Base-by-base conservation (phyloP, 2,113 vertebrate genomes). In the Delphinapterus leucas region DNA sequence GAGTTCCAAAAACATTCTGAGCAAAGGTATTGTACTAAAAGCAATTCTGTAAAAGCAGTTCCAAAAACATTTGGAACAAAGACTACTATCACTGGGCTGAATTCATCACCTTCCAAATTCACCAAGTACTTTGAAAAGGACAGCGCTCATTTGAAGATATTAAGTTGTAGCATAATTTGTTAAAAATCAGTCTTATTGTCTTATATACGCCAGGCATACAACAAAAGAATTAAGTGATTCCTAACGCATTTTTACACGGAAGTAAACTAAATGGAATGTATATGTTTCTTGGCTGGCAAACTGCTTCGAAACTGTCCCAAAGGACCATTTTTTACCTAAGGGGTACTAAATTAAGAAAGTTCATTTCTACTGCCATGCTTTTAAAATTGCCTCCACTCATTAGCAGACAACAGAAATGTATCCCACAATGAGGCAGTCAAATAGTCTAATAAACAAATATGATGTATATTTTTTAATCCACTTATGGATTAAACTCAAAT, bases 131-230 rank as follows among this genome's bases (percentile, higher is more conserved):
- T 28, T 73, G n/a, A 93, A 92, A 25, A 93, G 15, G 80, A 93
- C 9, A 96, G n/a, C 47, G 31, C 25, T 91, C 77, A 95, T 14
- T 13, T 92, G 15, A 94, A 94, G 44, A 63, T 86, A 58, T 23
- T 53, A 90, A 67, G 8, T 26, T 81, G n/a, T 58, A 4, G 79
- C 77, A 4, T 47, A 73, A 89, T 89, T 91, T 81, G 12, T 85
- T 93, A 96, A 89, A 96, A 96, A 95, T 77, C 26, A 88, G 33
- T 92, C 36, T 68, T 96, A 95, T 23, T 83, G 17, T 47, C 8
- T 31, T 55, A 70, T 6, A 68, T 28, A 85, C 11, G 26, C 36
- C 21, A 95, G 26, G 10, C 11, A 79, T 26, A n/a, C 68, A 90
- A 95, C 47, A 82, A 67, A 81, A 93, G 41, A 83, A 89, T 68